Conservation (phyloP, 2,113 vertebrate genomes). For the Austrofundulus limnaeus region DNA sequence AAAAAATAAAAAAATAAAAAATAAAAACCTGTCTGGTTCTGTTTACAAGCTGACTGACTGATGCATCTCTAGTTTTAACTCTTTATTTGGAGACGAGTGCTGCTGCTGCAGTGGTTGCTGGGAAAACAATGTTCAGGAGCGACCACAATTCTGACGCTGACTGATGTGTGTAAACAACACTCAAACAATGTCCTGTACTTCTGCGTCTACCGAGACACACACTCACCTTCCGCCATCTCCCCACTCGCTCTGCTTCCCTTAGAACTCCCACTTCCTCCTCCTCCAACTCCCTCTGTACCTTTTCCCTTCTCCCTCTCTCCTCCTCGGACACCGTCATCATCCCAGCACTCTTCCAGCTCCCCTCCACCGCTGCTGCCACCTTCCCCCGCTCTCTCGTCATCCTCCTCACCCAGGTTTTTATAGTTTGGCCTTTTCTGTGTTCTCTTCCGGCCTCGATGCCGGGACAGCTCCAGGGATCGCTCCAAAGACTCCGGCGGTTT, state of each 20-base stretch:
- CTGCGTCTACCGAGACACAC: conserved; percentile 55
- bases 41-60: no score
- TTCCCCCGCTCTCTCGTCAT: conserved; percentile 84
- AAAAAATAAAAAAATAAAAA: no score
- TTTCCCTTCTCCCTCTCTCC: conserved; percentile 88
- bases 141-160: conserved; percentile 41
- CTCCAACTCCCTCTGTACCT: conserved; percentile 84
- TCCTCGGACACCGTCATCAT: conserved; percentile 73
- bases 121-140: conserved; percentile 44
- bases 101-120: background rate
- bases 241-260: conserved; percentile 89
- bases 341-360: conserved; percentile 64
- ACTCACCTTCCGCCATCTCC: conserved; percentile 92
- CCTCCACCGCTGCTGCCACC: conserved; percentile 78
- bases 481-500: conserved; percentile 93
- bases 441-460: conserved; percentile 89
- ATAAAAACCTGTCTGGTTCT: no score
- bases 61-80: no score
- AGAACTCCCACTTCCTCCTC: conserved; percentile 86
- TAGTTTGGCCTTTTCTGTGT: conserved; percentile 96
- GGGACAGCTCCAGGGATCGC: conserved; percentile 93
- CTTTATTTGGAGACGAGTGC: background rate
- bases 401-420: conserved; percentile 97
- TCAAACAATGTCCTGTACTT: conserved; percentile 63
- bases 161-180: conserved; percentile 46